phyloP scores from a whole-genome alignment of 1,140 invertebrate genomes.

The Antheraea pernyi region DNA sequence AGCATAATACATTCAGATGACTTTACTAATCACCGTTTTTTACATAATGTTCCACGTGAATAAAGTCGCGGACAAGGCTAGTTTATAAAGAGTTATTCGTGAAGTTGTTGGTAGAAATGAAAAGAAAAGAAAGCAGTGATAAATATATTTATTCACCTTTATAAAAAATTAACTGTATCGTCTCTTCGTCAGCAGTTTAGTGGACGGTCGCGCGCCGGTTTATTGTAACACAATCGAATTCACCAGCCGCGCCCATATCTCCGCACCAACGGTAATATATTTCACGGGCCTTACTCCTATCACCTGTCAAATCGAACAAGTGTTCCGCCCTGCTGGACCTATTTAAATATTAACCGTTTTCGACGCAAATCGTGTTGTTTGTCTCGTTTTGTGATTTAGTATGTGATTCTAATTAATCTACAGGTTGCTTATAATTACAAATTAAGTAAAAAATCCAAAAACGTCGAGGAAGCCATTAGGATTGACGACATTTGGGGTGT shows the following conservation, averaged over 20 bases:
- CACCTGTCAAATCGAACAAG: constrained; percentile 74
- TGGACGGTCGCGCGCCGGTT: neutral
- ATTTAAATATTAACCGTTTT: constrained; percentile 70
- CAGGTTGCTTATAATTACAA: constrained; percentile 13
- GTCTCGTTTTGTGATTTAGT: constrained; percentile 33
- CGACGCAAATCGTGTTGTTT: constrained; percentile 53
- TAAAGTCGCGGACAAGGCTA: too few species aligned
- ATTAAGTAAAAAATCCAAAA: too few species aligned
- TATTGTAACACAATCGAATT: constrained; percentile 20
- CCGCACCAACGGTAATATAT: constrained; percentile 44
- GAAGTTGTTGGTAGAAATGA: too few species aligned
- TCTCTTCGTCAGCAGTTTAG: neutral
- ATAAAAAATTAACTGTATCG: neutral
- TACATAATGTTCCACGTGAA: too few species aligned
- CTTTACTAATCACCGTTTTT: too few species aligned
- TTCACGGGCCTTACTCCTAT: constrained; percentile 58
- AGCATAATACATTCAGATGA: too few species aligned
- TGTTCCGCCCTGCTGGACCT: constrained; percentile 61
- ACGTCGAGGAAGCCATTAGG: too few species aligned
- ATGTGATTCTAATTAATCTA: constrained; percentile 13
- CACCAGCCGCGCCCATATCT: constrained; percentile 46
- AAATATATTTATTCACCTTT: too few species aligned
- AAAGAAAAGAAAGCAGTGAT: too few species aligned
- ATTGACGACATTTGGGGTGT: too few species aligned
- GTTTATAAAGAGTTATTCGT: too few species aligned